Evolutionary conservation across 2,797 vertebrate genomes (phyloP).

Genomic region (Spinus olivaceus): DNA sequence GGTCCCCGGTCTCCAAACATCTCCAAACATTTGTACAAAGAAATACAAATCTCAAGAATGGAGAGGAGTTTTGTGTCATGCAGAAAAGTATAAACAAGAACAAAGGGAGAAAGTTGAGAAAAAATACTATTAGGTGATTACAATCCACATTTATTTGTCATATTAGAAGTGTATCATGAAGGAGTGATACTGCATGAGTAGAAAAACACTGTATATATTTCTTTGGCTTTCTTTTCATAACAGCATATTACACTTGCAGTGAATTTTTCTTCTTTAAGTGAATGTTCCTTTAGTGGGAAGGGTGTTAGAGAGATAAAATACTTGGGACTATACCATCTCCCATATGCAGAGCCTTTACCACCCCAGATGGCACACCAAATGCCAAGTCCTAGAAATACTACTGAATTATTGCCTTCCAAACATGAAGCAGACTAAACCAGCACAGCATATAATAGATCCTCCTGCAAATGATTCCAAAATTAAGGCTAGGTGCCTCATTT

Average conservation of each 20-base stretch:
- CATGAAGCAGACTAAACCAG: slow-evolving; percentile 37
- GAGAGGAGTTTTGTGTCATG: not conserved
- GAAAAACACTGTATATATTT: not conserved
- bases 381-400: slow-evolving; percentile 33
- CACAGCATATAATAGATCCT: slow-evolving; percentile 38
- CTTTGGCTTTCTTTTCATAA: not conserved
- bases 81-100: not conserved
- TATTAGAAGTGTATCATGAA: not conserved
- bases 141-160: not conserved
- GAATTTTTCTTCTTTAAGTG: not conserved
- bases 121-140: not conserved
- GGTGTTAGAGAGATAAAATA: slow-evolving; percentile 11
- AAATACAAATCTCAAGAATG: not conserved
- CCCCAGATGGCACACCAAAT: slow-evolving; percentile 52
- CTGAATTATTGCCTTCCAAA: slow-evolving; percentile 57
- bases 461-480: slow-evolving; percentile 33
- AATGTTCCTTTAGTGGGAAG: not conserved
- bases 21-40: not conserved
- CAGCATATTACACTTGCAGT: not conserved
- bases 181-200: not conserved
- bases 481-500: slow-evolving; percentile 51
- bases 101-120: not conserved
- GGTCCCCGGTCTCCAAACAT: not conserved
- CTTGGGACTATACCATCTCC: slow-evolving; percentile 25
- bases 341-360: slow-evolving; percentile 48